Conservation (phyloP, 2,888 invertebrate genomes). For the Pollenia amentaria region DNA sequence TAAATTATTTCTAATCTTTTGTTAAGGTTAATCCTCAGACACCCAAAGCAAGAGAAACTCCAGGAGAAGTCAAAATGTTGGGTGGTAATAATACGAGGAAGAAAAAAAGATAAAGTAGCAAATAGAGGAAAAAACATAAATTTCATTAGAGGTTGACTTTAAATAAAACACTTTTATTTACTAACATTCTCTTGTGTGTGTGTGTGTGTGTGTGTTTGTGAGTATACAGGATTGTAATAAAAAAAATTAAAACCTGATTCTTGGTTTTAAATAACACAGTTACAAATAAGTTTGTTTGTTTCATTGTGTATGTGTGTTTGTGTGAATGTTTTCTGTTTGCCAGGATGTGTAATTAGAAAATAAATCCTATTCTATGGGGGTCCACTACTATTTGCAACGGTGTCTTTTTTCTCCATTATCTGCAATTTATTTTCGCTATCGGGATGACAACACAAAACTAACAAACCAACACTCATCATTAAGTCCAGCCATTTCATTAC, state of each 20-base stretch:
- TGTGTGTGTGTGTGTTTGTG: background rate
- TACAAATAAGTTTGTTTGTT: background rate
- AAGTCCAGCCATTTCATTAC: constrained; percentile 16
- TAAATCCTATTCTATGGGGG: constrained; percentile 59
- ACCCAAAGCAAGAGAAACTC: background rate
- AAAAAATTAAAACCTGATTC: constrained; percentile 54
- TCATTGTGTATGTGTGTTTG: background rate
- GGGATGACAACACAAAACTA: background rate
- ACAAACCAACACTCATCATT: constrained; percentile 39
- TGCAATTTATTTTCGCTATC: background rate
- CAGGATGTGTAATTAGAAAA: constrained; percentile 61
- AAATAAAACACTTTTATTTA: constrained; percentile 61
- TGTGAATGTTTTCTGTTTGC: background rate
- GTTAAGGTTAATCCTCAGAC: constrained; percentile 71
- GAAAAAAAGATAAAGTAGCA: background rate
- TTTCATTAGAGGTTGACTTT: constrained; percentile 53
- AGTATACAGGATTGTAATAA: constrained; percentile 12
- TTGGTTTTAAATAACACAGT: constrained; percentile 55
- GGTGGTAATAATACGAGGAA: background rate
- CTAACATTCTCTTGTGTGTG: background rate
- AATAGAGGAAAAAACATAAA: constrained; percentile 28
- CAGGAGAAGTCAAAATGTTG: background rate
- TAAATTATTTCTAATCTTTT: constrained; percentile 74
- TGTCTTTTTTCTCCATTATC: constrained; percentile 34
- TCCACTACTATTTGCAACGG: constrained; percentile 16